These are phyloP conservation scores for Grammomys surdaster DNA, from an alignment of 2,113 vertebrate genomes.

Conservation along the genomic window DNA sequence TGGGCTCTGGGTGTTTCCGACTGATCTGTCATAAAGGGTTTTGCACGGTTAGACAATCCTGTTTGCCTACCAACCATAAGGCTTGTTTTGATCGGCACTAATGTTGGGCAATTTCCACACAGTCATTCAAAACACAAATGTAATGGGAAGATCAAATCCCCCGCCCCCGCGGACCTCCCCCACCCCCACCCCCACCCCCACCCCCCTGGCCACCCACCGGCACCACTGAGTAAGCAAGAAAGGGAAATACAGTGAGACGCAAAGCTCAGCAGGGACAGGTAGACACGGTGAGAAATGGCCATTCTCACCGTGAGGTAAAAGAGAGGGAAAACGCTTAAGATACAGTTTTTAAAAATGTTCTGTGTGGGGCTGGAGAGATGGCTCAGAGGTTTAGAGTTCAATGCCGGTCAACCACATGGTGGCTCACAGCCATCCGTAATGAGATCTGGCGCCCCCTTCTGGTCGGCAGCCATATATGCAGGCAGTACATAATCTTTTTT, in stretches of 20 bases:
- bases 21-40: not conserved
- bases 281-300: not conserved
- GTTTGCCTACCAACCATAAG: not conserved
- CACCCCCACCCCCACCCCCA: no score
- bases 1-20: not conserved
- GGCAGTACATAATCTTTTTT: no score
- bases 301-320: not conserved
- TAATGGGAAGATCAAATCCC: not conserved
- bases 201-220: no score
- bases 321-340: not conserved
- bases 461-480: no score
- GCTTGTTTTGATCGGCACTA: not conserved
- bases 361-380: not conserved
- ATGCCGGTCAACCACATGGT: no score
- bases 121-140: not conserved
- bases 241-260: not conserved
- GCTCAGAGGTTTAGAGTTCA: no score
- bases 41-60: not conserved
- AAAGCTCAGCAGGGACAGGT: not conserved
- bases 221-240: constrained; percentile 7
- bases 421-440: no score
- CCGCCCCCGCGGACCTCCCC: not conserved
- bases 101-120: not conserved
- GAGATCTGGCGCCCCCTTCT: no score
- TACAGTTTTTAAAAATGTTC: constrained; percentile 16